A percentile compares a stretch with the other conserved stretches of the same genome.
phyloP scores from a whole-genome alignment of 2,888 invertebrate species.

The Ptycholaimellus sp. region DNA sequence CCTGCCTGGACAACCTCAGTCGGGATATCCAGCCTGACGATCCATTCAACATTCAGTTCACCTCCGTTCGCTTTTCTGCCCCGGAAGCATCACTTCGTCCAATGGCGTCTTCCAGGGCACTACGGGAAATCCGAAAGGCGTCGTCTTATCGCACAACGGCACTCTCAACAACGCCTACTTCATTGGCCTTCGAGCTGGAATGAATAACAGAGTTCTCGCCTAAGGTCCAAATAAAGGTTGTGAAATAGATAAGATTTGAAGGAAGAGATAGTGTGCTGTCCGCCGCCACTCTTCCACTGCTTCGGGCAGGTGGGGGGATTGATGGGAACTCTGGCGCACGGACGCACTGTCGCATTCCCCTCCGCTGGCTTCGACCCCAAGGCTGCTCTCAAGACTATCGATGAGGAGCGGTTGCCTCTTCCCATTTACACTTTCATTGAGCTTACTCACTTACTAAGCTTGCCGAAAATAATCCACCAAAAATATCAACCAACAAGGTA shows the following conservation, averaged over 20 bases:
- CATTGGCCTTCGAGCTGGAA: constrained; percentile 34
- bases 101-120: constrained; percentile 37
- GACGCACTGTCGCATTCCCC: constrained; percentile 29
- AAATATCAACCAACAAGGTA: too few relatives aligned
- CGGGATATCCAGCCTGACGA: constrained; percentile 40
- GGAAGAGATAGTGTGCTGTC: constrained; percentile 18
- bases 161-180: constrained; percentile 50
- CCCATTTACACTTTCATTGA: too few relatives aligned
- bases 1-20: constrained; percentile 31
- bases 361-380: constrained; percentile 35
- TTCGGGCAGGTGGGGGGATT: constrained; percentile 46
- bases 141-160: constrained; percentile 39
- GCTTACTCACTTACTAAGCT: not conserved
- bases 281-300: constrained; percentile 37
- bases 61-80: constrained; percentile 6
- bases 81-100: too few relatives aligned
- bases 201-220: too few relatives aligned
- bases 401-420: constrained; percentile 46
- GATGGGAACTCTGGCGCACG: constrained; percentile 36
- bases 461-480: not conserved
- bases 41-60: constrained; percentile 41
- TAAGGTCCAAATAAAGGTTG: too few relatives aligned
- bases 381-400: constrained; percentile 39
- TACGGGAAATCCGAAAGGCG: constrained; percentile 54
- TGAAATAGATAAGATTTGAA: too few relatives aligned